Percentiles rank a stretch among this genome's conserved stretches.
phyloP scores from a whole-genome alignment of 2,888 invertebrate genomes.

The Pedicia rivosa region DNA sequence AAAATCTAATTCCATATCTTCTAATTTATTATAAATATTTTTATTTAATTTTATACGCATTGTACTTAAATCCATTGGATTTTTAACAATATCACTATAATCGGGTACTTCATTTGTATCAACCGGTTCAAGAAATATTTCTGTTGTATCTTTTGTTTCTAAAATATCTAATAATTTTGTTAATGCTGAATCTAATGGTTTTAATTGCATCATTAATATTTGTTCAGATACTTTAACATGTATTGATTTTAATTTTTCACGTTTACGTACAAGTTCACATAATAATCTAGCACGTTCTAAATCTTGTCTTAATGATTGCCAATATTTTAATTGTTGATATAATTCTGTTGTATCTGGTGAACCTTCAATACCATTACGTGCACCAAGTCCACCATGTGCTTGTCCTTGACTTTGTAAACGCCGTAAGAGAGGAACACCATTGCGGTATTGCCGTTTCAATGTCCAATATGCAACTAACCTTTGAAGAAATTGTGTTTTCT shows the following conservation, averaged over 20 bases:
- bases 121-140: constrained; percentile 87
- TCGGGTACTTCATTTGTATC: constrained; percentile 79
- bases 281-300: constrained; percentile 80
- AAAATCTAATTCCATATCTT: constrained; percentile 77
- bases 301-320: constrained; percentile 87
- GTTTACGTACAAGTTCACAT: constrained; percentile 86
- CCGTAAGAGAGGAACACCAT: constrained; percentile 86
- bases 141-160: constrained; percentile 61
- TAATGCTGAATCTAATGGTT: constrained; percentile 67
- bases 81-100: constrained; percentile 67
- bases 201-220: constrained; percentile 62
- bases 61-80: constrained; percentile 80
- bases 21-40: constrained; percentile 50
- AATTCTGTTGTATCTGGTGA: constrained; percentile 55
- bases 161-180: constrained; percentile 61
- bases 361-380: constrained; percentile 41
- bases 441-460: constrained; percentile 81
- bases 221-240: constrained; percentile 65
- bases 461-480: constrained; percentile 94
- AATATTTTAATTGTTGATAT: constrained; percentile 78
- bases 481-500: constrained; percentile 73
- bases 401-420: constrained; percentile 53
- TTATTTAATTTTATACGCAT: constrained; percentile 66
- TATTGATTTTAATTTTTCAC: constrained; percentile 88
- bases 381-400: constrained; percentile 30